These are phyloP conservation scores for Drosophila sordidapex DNA, from an alignment of 2,888 invertebrate species.

Conservation along the genomic window DNA sequence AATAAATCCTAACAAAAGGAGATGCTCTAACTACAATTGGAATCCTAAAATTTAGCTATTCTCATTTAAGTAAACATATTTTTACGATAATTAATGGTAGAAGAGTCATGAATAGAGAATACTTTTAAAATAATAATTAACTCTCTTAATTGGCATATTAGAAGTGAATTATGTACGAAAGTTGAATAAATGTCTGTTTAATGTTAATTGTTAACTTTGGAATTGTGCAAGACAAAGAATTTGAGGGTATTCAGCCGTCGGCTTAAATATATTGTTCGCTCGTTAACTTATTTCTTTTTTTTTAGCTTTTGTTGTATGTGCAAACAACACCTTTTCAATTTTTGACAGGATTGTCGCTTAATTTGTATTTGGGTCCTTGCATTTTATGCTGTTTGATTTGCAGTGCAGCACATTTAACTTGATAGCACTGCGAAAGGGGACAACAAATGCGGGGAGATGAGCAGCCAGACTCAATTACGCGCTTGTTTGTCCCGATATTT, in stretches of 20 bases:
- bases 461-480: slow-evolving; percentile 69
- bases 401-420: slow-evolving; percentile 34
- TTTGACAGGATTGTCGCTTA: slow-evolving; percentile 46
- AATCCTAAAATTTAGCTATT: not conserved
- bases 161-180: not conserved
- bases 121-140: not conserved
- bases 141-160: not conserved
- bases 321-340: slow-evolving; percentile 62
- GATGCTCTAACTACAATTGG: not conserved
- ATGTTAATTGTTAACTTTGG: not conserved
- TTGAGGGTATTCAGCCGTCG: slow-evolving; percentile 9
- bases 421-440: not conserved
- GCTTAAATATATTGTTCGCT: not conserved
- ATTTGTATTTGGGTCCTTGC: slow-evolving; percentile 62
- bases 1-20: not conserved
- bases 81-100: not conserved
- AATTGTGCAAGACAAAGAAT: not conserved
- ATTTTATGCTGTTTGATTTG: slow-evolving; percentile 66
- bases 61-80: not conserved
- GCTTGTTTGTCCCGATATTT: slow-evolving; percentile 69
- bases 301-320: slow-evolving; percentile 13
- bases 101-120: not conserved
- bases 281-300: not conserved
- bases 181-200: not conserved
- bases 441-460: not conserved